phyloP scores from a whole-genome alignment of 1,140 invertebrate species.

The Musca vetustissima region DNA sequence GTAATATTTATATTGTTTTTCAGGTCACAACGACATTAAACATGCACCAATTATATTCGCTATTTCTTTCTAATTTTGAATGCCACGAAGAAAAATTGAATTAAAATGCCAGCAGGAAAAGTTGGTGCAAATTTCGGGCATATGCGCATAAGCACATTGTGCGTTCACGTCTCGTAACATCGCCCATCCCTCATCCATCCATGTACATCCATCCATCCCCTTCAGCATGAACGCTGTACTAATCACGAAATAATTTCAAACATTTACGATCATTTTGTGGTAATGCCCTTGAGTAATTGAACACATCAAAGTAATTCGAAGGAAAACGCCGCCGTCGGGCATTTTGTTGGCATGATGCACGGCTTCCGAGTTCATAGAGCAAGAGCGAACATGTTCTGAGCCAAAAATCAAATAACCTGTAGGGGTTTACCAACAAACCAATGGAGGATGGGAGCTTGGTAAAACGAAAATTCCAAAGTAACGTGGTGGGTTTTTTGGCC shows the following conservation, averaged over 20 bases:
- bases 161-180: background rate
- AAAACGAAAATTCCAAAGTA: too few relatives aligned
- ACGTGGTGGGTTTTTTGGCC: too few relatives aligned
- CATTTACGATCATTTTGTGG: constrained; percentile 22
- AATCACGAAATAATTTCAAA: constrained; percentile 24
- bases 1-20: too few relatives aligned
- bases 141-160: constrained; percentile 12
- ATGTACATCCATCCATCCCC: constrained; percentile 6
- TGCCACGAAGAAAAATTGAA: background rate
- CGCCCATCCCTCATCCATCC: too few relatives aligned
- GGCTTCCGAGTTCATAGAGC: too few relatives aligned
- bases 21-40: too few relatives aligned
- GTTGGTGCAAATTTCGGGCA: background rate
- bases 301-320: constrained; percentile 24
- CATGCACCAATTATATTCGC: too few relatives aligned
- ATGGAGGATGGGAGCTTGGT: too few relatives aligned
- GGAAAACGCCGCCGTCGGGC: constrained; percentile 9
- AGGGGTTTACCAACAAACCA: constrained; percentile 1
- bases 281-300: constrained; percentile 21
- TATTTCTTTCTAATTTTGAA: too few relatives aligned
- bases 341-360: background rate
- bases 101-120: background rate
- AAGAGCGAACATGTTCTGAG: background rate
- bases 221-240: constrained; percentile 15
- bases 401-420: constrained; percentile 24